Base-by-base conservation (phyloP, 2,888 invertebrate species). In the Clepsis dumicolana region DNA sequence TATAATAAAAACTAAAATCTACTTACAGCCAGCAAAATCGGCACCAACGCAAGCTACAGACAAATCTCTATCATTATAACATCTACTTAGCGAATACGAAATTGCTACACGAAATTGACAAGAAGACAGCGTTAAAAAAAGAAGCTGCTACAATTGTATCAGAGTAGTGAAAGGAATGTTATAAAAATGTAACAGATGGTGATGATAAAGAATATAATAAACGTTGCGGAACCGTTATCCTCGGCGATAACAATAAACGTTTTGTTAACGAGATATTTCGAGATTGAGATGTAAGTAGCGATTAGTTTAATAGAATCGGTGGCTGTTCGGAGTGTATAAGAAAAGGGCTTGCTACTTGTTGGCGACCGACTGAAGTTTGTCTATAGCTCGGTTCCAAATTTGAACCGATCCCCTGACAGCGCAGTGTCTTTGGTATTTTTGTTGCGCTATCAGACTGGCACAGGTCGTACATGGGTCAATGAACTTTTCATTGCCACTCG, bases 121-220 rank as follows among this genome's bases (percentile, higher is more conserved):
- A 16, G 21, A 48, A 48, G 48, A 48, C 8, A 48, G 48, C 21
- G 12, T 48, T 48, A 21, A 48, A 48, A 48, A 48, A 48, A 21
- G 48, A 21, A 21, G 48, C 48, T 72, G 56, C 57, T 71, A 75
- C 67, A 77, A 78, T 79, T 81, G 76, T 77, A 76, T 71, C 65
- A 68, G 41, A 24, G 35, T 7, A 35, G 59, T 59, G 59, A 59
- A 59, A 59, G 59, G 59, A 59, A 41, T 59, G 41, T 59, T 21
- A 24, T 14, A 57, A 57, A 57, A 59, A 59, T 41, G 41, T 59
- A 59, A 38, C 41, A 59, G 59, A 59, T 59, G 25, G 5, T 41
- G 41, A 41, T 8, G 59, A 59, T 59, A 59, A 59, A 25, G 21
- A 41, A 41, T 25, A 59, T 59, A 59, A 59, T 41, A 41, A 25